A percentile compares a stretch with the other conserved stretches of the same genome.
phyloP scores from a whole-genome alignment of 2,113 vertebrate species.

The Marmota monax region DNA sequence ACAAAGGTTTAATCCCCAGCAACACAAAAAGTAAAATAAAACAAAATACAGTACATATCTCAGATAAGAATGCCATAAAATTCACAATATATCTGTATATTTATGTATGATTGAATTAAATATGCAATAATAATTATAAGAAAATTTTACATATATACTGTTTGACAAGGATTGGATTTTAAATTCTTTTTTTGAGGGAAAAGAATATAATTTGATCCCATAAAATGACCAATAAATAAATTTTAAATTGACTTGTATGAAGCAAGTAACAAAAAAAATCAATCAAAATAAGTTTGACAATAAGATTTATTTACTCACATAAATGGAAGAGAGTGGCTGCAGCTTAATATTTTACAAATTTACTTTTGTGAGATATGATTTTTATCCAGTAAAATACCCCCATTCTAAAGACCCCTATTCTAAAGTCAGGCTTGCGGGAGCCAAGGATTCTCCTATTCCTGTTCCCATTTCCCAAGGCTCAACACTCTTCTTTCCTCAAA shows the following conservation, averaged over 20 bases:
- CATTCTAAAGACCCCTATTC: neutral
- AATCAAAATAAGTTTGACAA: neutral
- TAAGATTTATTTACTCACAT: neutral
- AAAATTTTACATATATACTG: neutral
- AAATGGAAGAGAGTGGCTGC: neutral
- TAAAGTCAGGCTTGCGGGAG: neutral
- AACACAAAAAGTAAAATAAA: neutral
- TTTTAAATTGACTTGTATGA: neutral
- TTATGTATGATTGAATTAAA: neutral
- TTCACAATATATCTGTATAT: neutral
- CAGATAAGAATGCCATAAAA: neutral
- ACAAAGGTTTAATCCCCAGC: neutral
- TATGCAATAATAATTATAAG: neutral
- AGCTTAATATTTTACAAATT: conserved; percentile 14
- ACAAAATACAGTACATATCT: neutral
- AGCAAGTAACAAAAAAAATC: neutral
- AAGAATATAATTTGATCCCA: neutral
- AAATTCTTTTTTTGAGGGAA: neutral
- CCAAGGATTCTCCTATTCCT: neutral
- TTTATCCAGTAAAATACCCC: neutral
- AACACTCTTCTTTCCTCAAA: neutral
- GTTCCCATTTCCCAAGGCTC: neutral
- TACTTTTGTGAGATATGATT: neutral
- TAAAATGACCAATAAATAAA: neutral
- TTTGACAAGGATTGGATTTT: neutral